A percentile compares a stretch with the other conserved stretches of the same genome.
Evolutionary conservation across 2,888 invertebrate genomes (phyloP).

Genomic region (Erynnis tages): DNA sequence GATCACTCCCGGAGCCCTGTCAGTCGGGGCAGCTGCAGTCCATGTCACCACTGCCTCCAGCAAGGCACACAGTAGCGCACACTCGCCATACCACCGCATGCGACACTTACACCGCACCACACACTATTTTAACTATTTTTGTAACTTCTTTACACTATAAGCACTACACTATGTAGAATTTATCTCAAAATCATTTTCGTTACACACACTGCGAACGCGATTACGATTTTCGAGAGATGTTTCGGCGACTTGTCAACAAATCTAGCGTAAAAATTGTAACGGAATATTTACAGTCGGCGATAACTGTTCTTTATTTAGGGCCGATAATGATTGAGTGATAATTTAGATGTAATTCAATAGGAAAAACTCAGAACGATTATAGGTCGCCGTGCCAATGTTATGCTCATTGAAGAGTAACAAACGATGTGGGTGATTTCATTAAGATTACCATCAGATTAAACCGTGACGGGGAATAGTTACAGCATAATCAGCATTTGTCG

Average conservation of each 20-base stretch:
- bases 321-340: constrained; percentile 40
- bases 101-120: constrained; percentile 54
- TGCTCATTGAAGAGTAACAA: constrained; percentile 79
- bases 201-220: constrained; percentile 64
- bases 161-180: constrained; percentile 71
- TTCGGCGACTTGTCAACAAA: constrained; percentile 60
- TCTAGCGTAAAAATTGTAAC: constrained; percentile 32
- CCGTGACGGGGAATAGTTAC: constrained; percentile 35
- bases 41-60: constrained; percentile 72
- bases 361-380: constrained; percentile 49
- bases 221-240: constrained; percentile 48
- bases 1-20: constrained; percentile 74
- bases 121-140: constrained; percentile 53
- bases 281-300: constrained; percentile 35
- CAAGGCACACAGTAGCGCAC: constrained; percentile 48
- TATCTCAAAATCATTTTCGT: constrained; percentile 80
- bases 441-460: constrained; percentile 37
- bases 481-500: constrained; percentile 35
- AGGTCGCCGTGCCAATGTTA: constrained; percentile 77
- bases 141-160: constrained; percentile 55
- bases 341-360: constrained; percentile 49
- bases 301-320: constrained; percentile 36
- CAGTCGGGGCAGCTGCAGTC: constrained; percentile 65
- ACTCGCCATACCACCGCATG: constrained; percentile 62
- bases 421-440: constrained; percentile 65